phyloP scores from a whole-genome alignment of 30 jellyfish, hydroid and myxozoan species.

The Cassiopea andromeda region DNA sequence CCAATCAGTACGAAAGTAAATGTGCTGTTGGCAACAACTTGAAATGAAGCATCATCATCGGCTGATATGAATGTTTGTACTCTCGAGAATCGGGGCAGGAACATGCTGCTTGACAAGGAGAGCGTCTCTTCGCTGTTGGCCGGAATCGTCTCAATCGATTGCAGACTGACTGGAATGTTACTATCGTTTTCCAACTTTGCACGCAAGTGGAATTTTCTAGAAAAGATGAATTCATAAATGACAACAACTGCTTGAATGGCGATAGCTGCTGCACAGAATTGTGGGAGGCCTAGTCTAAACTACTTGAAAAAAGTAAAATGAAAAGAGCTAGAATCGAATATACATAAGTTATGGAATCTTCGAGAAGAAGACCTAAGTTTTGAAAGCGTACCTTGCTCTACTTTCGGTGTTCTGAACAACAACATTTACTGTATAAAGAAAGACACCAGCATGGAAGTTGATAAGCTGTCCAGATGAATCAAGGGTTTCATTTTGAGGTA shows the following conservation, averaged over 20 bases:
- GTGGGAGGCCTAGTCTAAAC: no score
- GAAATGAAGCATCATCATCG: slow-evolving; percentile 53
- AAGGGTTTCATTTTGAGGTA: slow-evolving; percentile 70
- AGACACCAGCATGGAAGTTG: slow-evolving; percentile 84
- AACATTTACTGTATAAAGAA: slow-evolving; percentile 59
- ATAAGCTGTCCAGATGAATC: slow-evolving; percentile 58
- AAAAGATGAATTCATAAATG: neutral
- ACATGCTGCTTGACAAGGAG: slow-evolving; percentile 67
- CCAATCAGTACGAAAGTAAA: slow-evolving; percentile 80
- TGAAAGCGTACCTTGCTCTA: slow-evolving; percentile 32
- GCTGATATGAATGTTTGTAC: slow-evolving; percentile 58
- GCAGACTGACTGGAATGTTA: slow-evolving; percentile 52
- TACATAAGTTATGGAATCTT: neutral
- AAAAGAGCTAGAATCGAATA: neutral
- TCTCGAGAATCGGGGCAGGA: slow-evolving; percentile 77
- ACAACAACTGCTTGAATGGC: no score
- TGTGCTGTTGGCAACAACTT: slow-evolving; percentile 69
- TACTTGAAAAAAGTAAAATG: neutral
- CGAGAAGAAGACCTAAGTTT: neutral
- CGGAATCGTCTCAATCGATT: slow-evolving; percentile 58
- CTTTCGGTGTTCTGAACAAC: slow-evolving; percentile 59
- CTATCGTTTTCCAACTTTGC: slow-evolving; percentile 34
- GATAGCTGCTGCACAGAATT: no score
- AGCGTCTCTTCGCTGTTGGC: slow-evolving; percentile 77
- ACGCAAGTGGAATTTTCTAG: slow-evolving; percentile 60